Evolutionary conservation across 2,113 vertebrate species (phyloP).

Genomic region (Paradisaea rubra): DNA sequence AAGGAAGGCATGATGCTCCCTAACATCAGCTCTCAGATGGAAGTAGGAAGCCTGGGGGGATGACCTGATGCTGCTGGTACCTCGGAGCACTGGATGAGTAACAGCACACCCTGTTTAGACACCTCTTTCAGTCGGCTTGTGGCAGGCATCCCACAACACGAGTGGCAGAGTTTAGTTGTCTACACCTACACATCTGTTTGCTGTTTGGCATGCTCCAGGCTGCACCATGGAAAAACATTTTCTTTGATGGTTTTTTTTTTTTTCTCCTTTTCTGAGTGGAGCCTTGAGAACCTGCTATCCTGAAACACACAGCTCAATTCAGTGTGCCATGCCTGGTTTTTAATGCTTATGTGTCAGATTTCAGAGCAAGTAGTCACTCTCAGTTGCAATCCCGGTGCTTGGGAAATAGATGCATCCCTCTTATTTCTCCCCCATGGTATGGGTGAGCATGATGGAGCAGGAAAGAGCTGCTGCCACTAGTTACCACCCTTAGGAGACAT

Average conservation of each 20-base stretch:
- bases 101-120: not conserved
- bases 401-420: not conserved
- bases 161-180: not conserved
- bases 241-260: not conserved
- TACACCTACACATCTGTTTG: not conserved
- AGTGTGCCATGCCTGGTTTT: not conserved
- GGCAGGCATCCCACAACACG: not conserved
- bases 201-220: not conserved
- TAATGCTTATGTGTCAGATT: not conserved
- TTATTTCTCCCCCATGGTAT: not conserved
- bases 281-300: not conserved
- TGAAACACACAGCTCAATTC: not conserved
- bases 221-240: not conserved
- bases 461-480: not conserved
- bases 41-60: not conserved
- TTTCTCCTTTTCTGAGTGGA: not conserved
- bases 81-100: not conserved
- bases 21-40: not conserved
- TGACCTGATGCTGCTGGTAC: not conserved
- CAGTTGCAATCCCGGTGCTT: not conserved
- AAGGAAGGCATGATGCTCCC: not conserved
- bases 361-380: not conserved
- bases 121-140: not conserved
- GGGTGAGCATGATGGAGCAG: not conserved
- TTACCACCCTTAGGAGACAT: not conserved